phyloP scores from a whole-genome alignment of 2,888 invertebrate genomes.

The Drosophila acutilabella region DNA sequence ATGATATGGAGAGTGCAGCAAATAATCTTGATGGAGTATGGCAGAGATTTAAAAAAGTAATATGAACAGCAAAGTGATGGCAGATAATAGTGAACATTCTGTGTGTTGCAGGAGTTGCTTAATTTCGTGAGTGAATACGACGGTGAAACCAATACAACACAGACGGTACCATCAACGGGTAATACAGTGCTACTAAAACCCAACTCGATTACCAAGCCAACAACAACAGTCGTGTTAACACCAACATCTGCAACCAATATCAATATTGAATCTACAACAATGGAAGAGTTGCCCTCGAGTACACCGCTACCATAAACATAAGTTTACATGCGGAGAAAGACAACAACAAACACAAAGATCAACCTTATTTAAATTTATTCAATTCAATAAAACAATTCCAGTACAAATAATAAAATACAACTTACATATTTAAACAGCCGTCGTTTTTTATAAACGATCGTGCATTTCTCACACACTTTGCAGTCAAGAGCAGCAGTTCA shows the following conservation, averaged over 20 bases:
- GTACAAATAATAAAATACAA: conserved; percentile 1
- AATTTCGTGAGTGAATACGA: conserved; percentile 38
- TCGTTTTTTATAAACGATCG: too few relatives aligned
- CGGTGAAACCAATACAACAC: conserved; percentile 13
- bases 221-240: not conserved
- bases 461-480: not conserved
- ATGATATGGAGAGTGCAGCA: conserved; percentile 59
- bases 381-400: not conserved
- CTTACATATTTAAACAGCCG: conserved; percentile 58
- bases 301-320: conserved; percentile 18
- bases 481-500: not conserved
- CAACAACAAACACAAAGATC: not conserved
- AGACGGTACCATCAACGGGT: not conserved
- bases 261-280: conserved; percentile 1
- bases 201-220: not conserved
- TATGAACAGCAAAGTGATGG: not conserved
- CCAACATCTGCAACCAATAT: conserved; percentile 3
- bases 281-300: conserved; percentile 7
- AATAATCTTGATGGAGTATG: conserved; percentile 54
- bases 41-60: conserved; percentile 67
- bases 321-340: not conserved
- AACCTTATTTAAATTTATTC: conserved; percentile 2
- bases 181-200: conserved; percentile 27
- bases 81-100: conserved; percentile 10
- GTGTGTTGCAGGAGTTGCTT: conserved; percentile 24